These are phyloP conservation scores for Callipepla californica DNA, from an alignment of 2,113 vertebrate species.

Conservation along the genomic window DNA sequence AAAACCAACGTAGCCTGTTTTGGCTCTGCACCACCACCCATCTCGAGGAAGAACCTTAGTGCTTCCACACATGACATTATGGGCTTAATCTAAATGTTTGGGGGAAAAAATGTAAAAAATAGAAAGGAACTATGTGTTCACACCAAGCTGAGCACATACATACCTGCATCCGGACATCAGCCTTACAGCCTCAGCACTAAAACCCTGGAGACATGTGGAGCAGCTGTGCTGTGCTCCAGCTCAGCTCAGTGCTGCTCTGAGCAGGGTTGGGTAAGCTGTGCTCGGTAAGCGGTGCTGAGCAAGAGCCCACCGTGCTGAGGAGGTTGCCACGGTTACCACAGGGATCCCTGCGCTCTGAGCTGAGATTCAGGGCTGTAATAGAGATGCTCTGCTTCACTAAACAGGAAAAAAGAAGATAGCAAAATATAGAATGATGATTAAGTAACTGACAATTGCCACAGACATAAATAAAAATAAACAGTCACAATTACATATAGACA, in stretches of 20 bases:
- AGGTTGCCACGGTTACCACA: slow-evolving; percentile 48
- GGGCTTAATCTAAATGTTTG: neutral
- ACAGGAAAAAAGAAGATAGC: neutral
- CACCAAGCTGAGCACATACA: neutral
- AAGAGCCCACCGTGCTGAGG: fast-evolving
- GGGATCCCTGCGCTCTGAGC: neutral
- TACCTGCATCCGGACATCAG: neutral
- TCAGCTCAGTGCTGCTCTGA: neutral
- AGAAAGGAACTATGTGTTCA: too few species aligned
- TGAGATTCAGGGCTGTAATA: neutral
- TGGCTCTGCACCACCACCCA: neutral
- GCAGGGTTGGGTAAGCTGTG: fast-evolving
- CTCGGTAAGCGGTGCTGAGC: neutral
- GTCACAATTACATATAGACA: neutral
- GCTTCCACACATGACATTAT: neutral
- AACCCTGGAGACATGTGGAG: neutral
- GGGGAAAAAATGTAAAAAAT: neutral
- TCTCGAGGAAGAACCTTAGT: neutral
- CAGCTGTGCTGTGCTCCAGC: neutral
- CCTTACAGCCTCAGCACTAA: neutral
- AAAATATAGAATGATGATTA: neutral
- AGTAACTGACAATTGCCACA: neutral
- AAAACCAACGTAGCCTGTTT: neutral
- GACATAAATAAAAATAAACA: neutral
- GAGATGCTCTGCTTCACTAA: slow-evolving; percentile 21